These are phyloP conservation scores for Pollenia labialis DNA, from an alignment of 2,888 invertebrate genomes.

Conservation along the genomic window DNA sequence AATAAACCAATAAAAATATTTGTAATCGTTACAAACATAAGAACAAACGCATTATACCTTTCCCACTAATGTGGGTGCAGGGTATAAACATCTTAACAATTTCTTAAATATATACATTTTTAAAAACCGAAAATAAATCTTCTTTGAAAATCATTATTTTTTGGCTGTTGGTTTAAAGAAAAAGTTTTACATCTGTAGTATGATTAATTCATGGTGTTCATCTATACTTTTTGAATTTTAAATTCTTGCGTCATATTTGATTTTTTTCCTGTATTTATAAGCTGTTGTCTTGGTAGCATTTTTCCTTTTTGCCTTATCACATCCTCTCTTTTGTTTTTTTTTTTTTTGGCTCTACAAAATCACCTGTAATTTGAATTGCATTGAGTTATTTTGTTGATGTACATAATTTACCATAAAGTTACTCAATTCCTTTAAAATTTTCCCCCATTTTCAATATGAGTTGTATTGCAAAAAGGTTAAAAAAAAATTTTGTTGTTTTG, in stretches of 20 bases:
- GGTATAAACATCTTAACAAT: too few relatives aligned
- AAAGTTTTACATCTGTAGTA: conserved; percentile 2
- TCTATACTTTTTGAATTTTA: too few relatives aligned
- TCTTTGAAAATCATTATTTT: conserved; percentile 8
- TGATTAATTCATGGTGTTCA: conserved; percentile 55
- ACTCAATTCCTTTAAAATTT: conserved; percentile 46
- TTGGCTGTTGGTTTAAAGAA: not conserved
- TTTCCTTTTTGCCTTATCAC: conserved; percentile 20
- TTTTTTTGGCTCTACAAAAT: conserved; percentile 19
- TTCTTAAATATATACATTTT: not conserved
- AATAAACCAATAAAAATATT: too few relatives aligned
- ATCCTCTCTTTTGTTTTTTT: conserved; percentile 3
- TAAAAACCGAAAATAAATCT: conserved; percentile 15
- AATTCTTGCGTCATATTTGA: conserved; percentile 2
- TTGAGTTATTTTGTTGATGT: conserved; percentile 12
- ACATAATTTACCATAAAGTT: conserved; percentile 62
- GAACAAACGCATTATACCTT: too few relatives aligned
- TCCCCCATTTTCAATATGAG: not conserved
- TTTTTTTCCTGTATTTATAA: not conserved
- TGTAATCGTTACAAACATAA: too few relatives aligned
- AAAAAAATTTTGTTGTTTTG: conserved; percentile 53
- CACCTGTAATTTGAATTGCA: conserved; percentile 66
- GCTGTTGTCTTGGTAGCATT: conserved; percentile 10
- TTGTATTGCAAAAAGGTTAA: conserved; percentile 8
- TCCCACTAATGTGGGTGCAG: too few relatives aligned